phyloP scores from a whole-genome alignment of 2,113 vertebrate genomes.

The Nansenia antarctica region DNA sequence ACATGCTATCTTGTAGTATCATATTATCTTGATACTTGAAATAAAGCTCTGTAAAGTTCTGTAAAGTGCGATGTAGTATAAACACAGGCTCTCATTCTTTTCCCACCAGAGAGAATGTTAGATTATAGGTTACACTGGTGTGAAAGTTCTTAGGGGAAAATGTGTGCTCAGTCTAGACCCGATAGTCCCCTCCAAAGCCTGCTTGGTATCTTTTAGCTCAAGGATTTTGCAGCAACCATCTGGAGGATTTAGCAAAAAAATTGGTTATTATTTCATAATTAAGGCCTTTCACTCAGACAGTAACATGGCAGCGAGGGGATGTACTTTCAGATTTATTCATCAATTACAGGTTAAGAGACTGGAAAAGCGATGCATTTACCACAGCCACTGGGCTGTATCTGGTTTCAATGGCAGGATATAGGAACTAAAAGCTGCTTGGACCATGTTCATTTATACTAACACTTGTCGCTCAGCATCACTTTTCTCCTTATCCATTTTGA shows the following conservation, averaged over 20 bases:
- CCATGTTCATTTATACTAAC: slow-evolving; percentile 9
- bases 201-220: slow-evolving; percentile 16
- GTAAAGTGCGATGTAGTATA: background rate
- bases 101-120: background rate
- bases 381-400: background rate
- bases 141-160: slow-evolving; percentile 8
- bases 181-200: slow-evolving; percentile 4
- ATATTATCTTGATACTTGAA: background rate
- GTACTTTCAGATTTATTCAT: background rate
- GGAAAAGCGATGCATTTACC: background rate
- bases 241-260: background rate
- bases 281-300: slow-evolving; percentile 3
- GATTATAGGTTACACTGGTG: background rate
- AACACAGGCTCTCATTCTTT: background rate
- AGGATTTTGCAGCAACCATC: slow-evolving; percentile 8
- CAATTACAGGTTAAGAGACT: background rate
- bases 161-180: background rate
- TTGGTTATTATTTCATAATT: slow-evolving; percentile 1
- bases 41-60: background rate
- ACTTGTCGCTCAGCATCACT: slow-evolving; percentile 22
- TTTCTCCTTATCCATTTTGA: slow-evolving; percentile 18
- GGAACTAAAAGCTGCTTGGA: background rate
- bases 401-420: background rate
- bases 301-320: background rate
- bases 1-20: background rate